Base-by-base conservation (phyloP, 2,113 vertebrate species). In the Thalassoma bifasciatum region DNA sequence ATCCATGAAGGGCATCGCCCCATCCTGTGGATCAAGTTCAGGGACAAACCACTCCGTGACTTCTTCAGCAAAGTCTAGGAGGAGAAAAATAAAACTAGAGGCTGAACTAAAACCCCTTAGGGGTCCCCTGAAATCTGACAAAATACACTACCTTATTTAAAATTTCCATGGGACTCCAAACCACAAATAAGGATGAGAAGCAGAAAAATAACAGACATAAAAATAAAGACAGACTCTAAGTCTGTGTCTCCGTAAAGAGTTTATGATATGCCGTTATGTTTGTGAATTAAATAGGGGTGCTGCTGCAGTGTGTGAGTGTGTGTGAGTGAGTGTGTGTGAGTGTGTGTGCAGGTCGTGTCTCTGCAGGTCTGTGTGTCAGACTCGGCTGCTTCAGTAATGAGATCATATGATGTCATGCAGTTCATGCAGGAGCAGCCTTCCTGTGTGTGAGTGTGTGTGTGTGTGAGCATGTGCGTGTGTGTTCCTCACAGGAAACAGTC, bases 401-500 rank as follows among this genome's bases (percentile, higher is more conserved):
- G 93, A 93, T 94, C 94, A 94, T 94, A 92, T 91, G 90, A 92
- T 93, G 91, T 92, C 93, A 93, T 90, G 79, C 72, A 74, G 86
- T 88, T 89, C 75, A 82, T 6, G 63, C 72, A 60, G 82, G 80
- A 66, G 77, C 77, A 86, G 73, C 59, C 60, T 61, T 73, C 59
- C 22, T 66, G 52, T 53, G 30, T 54, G 40, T 74, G 59, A 46
- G 60, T 56, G 61, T 56, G 46, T 50, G 24, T 47, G n/a, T n/a
- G n/a, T n/a, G n/a, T n/a, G n/a, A n/a, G n/a, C n/a, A n/a, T n/a
- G n/a, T n/a, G n/a, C n/a, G n/a, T n/a, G 10, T n/a, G 49, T 16
- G 19, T 19, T 12, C 22, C 58, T 52, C 17, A 59, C 21, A 50
- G 53, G 54, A 62, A 61, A 59, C 30, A 23, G 2, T 24, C 26